Conservation (phyloP, 2,797 vertebrate genomes). For the Steatocranus sp. region DNA sequence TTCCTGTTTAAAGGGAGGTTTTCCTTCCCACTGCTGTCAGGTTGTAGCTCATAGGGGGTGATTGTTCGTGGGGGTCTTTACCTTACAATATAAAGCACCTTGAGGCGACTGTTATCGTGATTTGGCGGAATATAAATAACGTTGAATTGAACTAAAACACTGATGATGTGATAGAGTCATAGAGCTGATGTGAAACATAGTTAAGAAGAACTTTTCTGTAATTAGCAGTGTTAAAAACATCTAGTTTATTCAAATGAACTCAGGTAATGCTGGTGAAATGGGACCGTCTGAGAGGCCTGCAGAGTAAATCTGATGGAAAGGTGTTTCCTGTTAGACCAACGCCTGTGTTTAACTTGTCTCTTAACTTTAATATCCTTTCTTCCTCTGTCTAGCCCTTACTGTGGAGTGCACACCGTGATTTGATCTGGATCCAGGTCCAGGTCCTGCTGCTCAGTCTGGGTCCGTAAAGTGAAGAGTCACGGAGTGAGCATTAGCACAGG, state of each 20-base stretch:
- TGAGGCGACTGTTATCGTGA: not conserved
- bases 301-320: not conserved
- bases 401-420: slow-evolving; percentile 60
- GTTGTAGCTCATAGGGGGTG: not conserved
- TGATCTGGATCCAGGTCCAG: slow-evolving; percentile 51
- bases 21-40: not conserved
- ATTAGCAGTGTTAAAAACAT: not conserved
- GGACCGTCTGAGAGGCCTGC: not conserved
- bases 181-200: not conserved
- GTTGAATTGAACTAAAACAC: not conserved
- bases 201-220: not conserved
- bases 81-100: not conserved
- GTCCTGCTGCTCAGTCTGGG: slow-evolving; percentile 45
- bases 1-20: not conserved
- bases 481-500: slow-evolving; percentile 4
- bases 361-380: slow-evolving; percentile 15
- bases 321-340: not conserved
- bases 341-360: not conserved
- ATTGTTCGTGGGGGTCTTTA: not conserved
- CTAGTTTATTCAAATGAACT: not conserved
- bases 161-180: not conserved
- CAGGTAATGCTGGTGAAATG: not conserved
- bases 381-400: slow-evolving; percentile 41
- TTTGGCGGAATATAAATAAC: not conserved
- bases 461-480: slow-evolving; percentile 17